Evolutionary conservation across 2,888 invertebrate species (phyloP).

Genomic region (Drosophila tanythrix): DNA sequence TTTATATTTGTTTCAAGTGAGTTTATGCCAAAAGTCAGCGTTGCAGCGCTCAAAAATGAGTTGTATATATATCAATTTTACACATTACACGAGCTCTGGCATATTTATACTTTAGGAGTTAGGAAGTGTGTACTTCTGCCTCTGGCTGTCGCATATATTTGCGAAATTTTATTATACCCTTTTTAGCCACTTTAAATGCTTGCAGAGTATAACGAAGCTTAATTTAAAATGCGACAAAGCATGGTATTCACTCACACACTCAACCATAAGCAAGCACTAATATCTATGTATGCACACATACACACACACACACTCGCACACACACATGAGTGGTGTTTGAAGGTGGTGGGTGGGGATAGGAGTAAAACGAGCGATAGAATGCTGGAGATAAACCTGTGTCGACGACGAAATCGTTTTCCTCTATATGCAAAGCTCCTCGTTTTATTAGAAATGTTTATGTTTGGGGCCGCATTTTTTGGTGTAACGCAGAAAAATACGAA

Average conservation of each 20-base stretch:
- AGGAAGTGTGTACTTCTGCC: background rate
- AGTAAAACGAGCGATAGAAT: constrained; percentile 58
- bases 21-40: background rate
- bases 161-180: background rate
- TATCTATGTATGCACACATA: constrained; percentile 52
- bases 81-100: background rate
- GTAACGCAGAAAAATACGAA: constrained; percentile 43
- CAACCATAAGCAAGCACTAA: constrained; percentile 66
- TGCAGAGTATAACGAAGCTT: constrained; percentile 64
- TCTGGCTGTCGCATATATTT: background rate
- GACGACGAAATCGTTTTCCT: constrained; percentile 62
- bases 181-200: constrained; percentile 2
- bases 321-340: constrained; percentile 2
- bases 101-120: too few relatives aligned
- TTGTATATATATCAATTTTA: background rate
- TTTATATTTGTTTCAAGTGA: background rate
- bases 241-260: constrained; percentile 53
- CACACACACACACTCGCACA: constrained; percentile 5
- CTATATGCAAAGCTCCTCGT: constrained; percentile 68
- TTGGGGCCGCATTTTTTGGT: constrained; percentile 58
- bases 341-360: background rate
- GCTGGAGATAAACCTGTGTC: constrained; percentile 67
- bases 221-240: constrained; percentile 82
- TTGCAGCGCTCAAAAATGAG: background rate
- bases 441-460: constrained; percentile 65